Evolutionary conservation across 2,113 vertebrate species (phyloP), one percentile per base, ranked within the genome.

Genomic region (Otocyon megalotis): DNA sequence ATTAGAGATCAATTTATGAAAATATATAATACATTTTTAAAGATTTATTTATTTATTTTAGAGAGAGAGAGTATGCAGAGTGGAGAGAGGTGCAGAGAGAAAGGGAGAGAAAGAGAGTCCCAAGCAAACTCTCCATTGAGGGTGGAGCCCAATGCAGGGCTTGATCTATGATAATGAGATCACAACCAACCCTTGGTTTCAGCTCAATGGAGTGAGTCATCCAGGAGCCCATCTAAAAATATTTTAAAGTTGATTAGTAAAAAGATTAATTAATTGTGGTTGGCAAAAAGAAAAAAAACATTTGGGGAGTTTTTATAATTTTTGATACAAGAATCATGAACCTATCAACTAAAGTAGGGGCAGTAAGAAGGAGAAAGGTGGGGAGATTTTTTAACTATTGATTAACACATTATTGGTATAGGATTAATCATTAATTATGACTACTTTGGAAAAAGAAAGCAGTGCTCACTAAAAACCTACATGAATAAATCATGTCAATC

Each of bases 381-480:
- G 65, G 50, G 63, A 90, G 32, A 71, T 32, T 84, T 85, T 72
- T 43, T 37, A 93, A 85, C 22, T 74, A 63, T 43, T 74, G 28
- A 79, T n/a, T 58, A 95, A 58, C 48, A 96, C 5, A 9, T 92
- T 90, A 50, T 16, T 90, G 63, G 35, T 35, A 37, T 82, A 92
- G 16, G 28, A 84, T 95, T 79, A 69, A 48, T 17, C 50, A 87
- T 72, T 95, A 88, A 91, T 95, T 91, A 88, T 53, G 84, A 65
- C 32, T 32, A 71, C 35, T 92, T 85, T 83, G 56, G 65, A 32
- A 67, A 67, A 80, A 88, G 48, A 50, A 90, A 74, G 10, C 48
- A 88, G n/a, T 80, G 26, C 37, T 91, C 30, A 86, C 10, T 94
- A 71, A 85, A 94, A 72, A 35, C 54, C 20, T 48, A 58, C 24